phyloP scores from a whole-genome alignment of 2,113 vertebrate genomes.

The Hemicordylus capensis region DNA sequence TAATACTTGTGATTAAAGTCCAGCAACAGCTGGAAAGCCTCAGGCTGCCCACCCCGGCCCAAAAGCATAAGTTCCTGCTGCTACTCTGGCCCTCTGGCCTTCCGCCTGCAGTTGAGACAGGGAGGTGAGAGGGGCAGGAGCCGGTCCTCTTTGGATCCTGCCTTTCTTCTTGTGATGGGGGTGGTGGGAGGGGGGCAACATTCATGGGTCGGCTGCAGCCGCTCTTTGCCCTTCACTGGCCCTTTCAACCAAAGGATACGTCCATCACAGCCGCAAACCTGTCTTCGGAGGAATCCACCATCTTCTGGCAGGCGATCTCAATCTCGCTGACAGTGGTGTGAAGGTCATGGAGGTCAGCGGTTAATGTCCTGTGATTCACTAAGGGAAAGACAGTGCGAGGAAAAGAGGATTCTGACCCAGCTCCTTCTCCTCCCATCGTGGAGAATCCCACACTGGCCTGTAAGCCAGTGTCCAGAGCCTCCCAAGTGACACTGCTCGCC shows the following conservation, averaged over 20 bases:
- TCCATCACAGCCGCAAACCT: conserved; percentile 91
- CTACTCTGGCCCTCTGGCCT: background rate
- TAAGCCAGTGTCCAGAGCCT: too few relatives aligned
- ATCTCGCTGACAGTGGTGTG: conserved; percentile 92
- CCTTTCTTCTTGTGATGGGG: background rate
- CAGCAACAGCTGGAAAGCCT: too few relatives aligned
- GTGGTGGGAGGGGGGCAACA: background rate
- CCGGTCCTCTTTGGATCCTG: background rate
- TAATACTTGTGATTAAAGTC: too few relatives aligned
- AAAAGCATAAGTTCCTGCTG: background rate
- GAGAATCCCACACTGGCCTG: too few relatives aligned
- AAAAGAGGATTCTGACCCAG: too few relatives aligned
- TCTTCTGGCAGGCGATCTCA: conserved; percentile 87
- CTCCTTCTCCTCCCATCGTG: too few relatives aligned
- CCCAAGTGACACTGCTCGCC: fast-evolving
- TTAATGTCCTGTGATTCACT: conserved; percentile 94
- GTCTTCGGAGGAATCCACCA: conserved; percentile 87
- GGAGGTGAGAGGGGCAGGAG: background rate
- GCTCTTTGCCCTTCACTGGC: too few relatives aligned
- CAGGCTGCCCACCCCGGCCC: background rate
- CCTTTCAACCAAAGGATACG: conserved; percentile 77
- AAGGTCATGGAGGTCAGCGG: conserved; percentile 90
- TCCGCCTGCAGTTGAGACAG: background rate
- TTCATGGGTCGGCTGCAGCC: background rate
- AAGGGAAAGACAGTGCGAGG: background rate